A percentile compares a stretch with the other conserved stretches of the same genome.
Evolutionary conservation across 2,888 invertebrate genomes (phyloP).

Genomic region (Tinea trinotella): DNA sequence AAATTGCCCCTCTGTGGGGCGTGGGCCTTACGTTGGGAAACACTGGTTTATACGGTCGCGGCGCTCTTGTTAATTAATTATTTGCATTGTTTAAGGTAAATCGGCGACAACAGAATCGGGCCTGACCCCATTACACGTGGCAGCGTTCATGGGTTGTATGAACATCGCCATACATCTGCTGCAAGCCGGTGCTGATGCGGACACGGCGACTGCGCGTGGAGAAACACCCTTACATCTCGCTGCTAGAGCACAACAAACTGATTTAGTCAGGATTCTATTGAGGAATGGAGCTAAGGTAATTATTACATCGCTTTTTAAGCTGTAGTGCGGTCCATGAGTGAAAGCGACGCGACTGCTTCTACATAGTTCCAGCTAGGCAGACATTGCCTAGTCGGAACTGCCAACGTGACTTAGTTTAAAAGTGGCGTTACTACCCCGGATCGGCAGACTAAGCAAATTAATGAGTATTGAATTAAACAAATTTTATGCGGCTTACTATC

Average conservation of each 20-base stretch:
- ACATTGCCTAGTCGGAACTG: too few species aligned
- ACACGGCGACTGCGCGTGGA: conserved; percentile 95
- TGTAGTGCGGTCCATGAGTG: too few species aligned
- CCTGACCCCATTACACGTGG: conserved; percentile 96
- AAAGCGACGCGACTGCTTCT: too few species aligned
- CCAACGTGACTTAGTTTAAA: too few species aligned
- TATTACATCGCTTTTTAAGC: too few species aligned
- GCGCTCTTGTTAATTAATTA: not conserved
- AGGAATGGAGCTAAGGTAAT: conserved; percentile 91
- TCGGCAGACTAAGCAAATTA: too few species aligned
- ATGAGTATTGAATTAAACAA: too few species aligned
- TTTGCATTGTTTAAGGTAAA: conserved; percentile 52
- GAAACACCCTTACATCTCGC: conserved; percentile 98
- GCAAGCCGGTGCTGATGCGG: conserved; percentile 92
- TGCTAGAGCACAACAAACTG: conserved; percentile 97
- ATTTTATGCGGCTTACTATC: too few species aligned
- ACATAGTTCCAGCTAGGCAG: too few species aligned
- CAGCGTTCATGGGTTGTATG: conserved; percentile 99
- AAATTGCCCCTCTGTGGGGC: too few species aligned
- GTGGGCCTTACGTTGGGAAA: too few species aligned
- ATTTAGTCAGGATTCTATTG: conserved; percentile 94
- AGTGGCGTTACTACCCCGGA: too few species aligned
- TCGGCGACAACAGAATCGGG: conserved; percentile 84
- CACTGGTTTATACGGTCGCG: not conserved
- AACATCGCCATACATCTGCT: conserved; percentile 97